Evolutionary conservation across 2,888 invertebrate genomes (phyloP).

Genomic region (Venusia cambrica): DNA sequence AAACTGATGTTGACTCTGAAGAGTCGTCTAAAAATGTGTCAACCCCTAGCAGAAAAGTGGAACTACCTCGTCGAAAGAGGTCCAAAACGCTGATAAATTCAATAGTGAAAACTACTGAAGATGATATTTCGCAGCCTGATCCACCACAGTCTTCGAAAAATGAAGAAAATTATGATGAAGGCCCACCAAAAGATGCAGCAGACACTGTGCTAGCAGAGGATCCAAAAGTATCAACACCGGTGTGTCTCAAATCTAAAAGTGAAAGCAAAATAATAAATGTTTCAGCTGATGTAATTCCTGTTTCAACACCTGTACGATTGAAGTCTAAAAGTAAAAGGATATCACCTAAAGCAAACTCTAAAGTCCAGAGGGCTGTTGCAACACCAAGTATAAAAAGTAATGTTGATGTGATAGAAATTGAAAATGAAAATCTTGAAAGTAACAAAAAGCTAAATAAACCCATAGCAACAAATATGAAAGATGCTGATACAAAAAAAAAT

Average conservation of each 20-base stretch:
- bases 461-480: slow-evolving; percentile 8
- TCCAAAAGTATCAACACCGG: slow-evolving; percentile 28
- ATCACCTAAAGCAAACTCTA: slow-evolving; percentile 8
- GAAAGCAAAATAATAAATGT: slow-evolving; percentile 30
- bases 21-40: slow-evolving; percentile 25
- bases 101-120: slow-evolving; percentile 21
- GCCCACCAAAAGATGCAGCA: too few species aligned
- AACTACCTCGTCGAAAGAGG: slow-evolving; percentile 49
- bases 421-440: slow-evolving; percentile 13
- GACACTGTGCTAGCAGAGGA: background rate
- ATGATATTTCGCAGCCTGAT: slow-evolving; percentile 5
- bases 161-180: slow-evolving; percentile 25
- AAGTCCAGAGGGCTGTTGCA: background rate
- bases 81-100: slow-evolving; percentile 45
- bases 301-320: too few species aligned
- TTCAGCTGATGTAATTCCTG: too few species aligned
- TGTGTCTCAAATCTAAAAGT: slow-evolving; percentile 36
- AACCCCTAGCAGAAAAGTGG: slow-evolving; percentile 49
- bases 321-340: slow-evolving; percentile 31
- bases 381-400: slow-evolving; percentile 1
- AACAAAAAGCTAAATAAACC: background rate
- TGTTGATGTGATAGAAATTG: slow-evolving; percentile 1
- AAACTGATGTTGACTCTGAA: slow-evolving; percentile 14
- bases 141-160: background rate
- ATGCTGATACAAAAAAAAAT: background rate